Percentiles rank a stretch among this genome's conserved stretches.
Evolutionary conservation across 2,797 vertebrate genomes (phyloP).

Genomic region (Phylloscopus collybita): DNA sequence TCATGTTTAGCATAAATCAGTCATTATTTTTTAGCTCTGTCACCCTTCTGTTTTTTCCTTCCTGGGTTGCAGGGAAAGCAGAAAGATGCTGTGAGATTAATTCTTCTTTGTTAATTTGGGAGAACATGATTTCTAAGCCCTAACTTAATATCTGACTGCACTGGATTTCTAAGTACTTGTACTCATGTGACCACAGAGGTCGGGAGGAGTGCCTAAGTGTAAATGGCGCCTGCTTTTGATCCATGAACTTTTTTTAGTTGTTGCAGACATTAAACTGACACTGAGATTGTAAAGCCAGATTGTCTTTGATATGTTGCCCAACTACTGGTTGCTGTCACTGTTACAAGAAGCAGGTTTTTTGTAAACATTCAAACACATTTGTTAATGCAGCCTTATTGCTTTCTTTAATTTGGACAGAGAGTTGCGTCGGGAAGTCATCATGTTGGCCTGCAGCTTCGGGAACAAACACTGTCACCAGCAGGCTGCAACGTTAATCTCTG

Average conservation of each 20-base stretch:
- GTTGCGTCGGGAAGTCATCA: constrained; percentile 92
- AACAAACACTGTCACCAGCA: constrained; percentile 97
- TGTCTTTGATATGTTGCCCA: not conserved
- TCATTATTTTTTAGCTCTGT: constrained; percentile 8
- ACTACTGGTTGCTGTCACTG: not conserved
- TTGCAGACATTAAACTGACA: not conserved
- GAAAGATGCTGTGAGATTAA: constrained; percentile 1
- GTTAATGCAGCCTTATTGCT: not conserved
- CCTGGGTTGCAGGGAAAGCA: not conserved
- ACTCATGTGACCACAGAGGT: not conserved
- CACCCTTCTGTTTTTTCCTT: constrained; percentile 10
- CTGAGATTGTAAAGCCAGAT: not conserved
- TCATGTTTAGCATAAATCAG: not conserved
- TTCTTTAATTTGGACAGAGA: constrained; percentile 80
- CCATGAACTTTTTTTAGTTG: not conserved
- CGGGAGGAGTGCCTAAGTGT: not conserved
- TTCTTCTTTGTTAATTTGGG: not conserved
- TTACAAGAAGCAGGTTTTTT: not conserved
- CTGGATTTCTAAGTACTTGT: not conserved
- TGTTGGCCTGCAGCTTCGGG: constrained; percentile 95
- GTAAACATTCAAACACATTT: not conserved
- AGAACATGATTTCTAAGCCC: constrained; percentile 25
- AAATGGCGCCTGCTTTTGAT: not conserved
- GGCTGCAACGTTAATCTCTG: constrained; percentile 92
- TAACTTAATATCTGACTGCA: constrained; percentile 22